These are phyloP conservation scores for Lepidostoma basale DNA, from an alignment of 1,140 invertebrate genomes.

Conservation along the genomic window DNA sequence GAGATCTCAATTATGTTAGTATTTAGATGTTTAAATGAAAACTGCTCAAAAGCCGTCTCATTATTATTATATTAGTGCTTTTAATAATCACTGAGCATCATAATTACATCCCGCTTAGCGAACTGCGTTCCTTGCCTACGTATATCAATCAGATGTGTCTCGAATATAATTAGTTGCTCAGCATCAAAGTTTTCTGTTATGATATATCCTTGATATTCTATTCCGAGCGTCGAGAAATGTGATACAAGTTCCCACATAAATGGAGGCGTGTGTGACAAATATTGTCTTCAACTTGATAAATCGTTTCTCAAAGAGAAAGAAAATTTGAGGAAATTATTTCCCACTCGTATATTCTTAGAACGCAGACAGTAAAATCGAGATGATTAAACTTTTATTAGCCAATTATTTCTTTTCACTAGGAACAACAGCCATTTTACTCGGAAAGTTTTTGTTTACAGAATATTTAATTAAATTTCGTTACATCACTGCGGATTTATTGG, in stretches of 20 bases:
- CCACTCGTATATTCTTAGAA: not conserved
- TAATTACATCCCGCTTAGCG: too few relatives aligned
- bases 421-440: not conserved
- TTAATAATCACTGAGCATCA: too few relatives aligned
- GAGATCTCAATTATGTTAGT: too few relatives aligned
- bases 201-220: not conserved
- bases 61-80: too few relatives aligned
- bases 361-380: not conserved
- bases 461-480: not conserved
- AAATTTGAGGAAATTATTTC: slow-evolving; percentile 3
- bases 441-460: not conserved
- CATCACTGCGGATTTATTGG: not conserved
- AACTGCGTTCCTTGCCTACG: too few relatives aligned
- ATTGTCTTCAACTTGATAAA: slow-evolving; percentile 12
- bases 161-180: slow-evolving; percentile 1
- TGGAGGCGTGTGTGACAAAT: not conserved
- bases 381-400: not conserved
- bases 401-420: not conserved
- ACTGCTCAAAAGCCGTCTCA: too few relatives aligned
- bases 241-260: not conserved
- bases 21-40: too few relatives aligned
- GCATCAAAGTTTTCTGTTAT: not conserved
- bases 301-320: not conserved
- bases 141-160: too few relatives aligned
- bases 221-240: not conserved